A percentile compares a stretch with the other conserved stretches of the same genome.
phyloP scores from a whole-genome alignment of 2,797 vertebrate genomes.

The Neopelma chrysocephalum region DNA sequence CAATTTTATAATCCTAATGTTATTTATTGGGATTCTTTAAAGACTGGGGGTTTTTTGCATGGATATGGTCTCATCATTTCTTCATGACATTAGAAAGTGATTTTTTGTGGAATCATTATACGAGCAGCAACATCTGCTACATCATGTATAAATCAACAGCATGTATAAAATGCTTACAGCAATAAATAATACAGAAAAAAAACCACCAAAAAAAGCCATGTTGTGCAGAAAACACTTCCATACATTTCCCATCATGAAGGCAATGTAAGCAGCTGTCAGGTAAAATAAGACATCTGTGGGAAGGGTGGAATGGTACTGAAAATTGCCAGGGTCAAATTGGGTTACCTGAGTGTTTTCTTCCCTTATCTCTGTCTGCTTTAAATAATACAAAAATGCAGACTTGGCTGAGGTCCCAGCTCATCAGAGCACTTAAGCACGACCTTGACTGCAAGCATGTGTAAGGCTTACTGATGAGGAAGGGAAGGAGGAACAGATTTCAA shows the following conservation, averaged over 20 bases:
- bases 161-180: neutral
- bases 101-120: neutral
- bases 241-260: neutral
- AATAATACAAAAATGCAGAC: slow-evolving; percentile 20
- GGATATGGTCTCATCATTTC: neutral
- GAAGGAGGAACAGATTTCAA: neutral
- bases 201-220: too few species aligned
- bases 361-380: slow-evolving; percentile 6
- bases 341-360: neutral
- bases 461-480: slow-evolving; percentile 15
- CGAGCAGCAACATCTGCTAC: neutral
- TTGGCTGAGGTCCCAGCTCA: slow-evolving; percentile 40
- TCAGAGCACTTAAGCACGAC: slow-evolving; percentile 3
- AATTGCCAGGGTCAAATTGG: neutral
- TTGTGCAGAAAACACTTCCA: neutral
- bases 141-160: neutral
- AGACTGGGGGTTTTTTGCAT: neutral
- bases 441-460: neutral
- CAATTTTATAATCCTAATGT: neutral
- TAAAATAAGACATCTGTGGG: neutral
- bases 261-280: neutral
- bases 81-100: neutral
- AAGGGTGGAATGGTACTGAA: neutral
- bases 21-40: neutral
- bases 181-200: neutral